Percentiles rank a stretch among this genome's conserved stretches.
Conservation (phyloP, 1,140 invertebrate genomes). For the Nixonia krombeini region DNA sequence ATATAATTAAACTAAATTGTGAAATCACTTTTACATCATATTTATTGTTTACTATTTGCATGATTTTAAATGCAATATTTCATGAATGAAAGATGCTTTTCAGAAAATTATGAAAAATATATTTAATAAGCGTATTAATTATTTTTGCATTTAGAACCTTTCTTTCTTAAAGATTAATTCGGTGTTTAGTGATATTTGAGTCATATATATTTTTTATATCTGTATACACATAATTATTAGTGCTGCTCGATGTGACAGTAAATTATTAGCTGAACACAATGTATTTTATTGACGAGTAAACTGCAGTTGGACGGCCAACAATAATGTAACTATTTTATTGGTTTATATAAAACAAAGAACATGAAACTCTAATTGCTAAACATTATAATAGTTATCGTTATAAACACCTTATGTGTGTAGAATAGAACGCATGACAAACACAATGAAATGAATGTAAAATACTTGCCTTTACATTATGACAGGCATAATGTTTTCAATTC, state of each 20-base stretch:
- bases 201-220: slow-evolving; percentile 40
- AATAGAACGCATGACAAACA: too few species aligned
- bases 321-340: too few species aligned
- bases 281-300: slow-evolving; percentile 45
- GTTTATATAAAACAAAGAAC: too few species aligned
- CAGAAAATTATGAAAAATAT: slow-evolving; percentile 39
- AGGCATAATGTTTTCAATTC: too few species aligned
- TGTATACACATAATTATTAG: slow-evolving; percentile 44
- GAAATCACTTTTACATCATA: too few species aligned
- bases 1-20: too few species aligned
- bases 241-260: slow-evolving; percentile 48
- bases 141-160: slow-evolving; percentile 52
- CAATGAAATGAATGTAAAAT: too few species aligned
- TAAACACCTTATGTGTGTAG: too few species aligned
- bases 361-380: too few species aligned
- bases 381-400: too few species aligned
- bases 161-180: slow-evolving; percentile 50
- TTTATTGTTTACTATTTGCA: too few species aligned
- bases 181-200: slow-evolving; percentile 47
- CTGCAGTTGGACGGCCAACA: slow-evolving; percentile 5
- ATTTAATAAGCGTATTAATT: slow-evolving; percentile 48
- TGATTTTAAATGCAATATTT: slow-evolving; percentile 25
- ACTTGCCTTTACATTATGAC: too few species aligned
- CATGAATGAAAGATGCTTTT: slow-evolving; percentile 36
- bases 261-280: slow-evolving; percentile 49